Percentiles rank a stretch among this genome's conserved stretches.
These are phyloP conservation scores for Pelochelys cantorii DNA, from an alignment of 2,797 vertebrate species.

Conservation along the genomic window DNA sequence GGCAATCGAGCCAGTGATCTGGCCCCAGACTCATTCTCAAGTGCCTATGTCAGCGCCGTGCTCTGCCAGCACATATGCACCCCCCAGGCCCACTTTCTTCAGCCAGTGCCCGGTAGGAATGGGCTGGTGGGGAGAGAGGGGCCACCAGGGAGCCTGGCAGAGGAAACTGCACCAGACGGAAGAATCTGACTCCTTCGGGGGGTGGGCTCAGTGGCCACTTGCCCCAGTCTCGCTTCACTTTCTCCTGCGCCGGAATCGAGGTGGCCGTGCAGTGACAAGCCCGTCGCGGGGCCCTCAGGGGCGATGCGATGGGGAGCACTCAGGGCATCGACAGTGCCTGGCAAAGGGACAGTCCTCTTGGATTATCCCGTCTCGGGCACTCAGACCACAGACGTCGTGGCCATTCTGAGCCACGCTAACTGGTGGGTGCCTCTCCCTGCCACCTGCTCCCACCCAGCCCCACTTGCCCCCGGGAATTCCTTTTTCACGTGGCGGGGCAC, in stretches of 20 bases:
- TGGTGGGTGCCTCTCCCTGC: not conserved
- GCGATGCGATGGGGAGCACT: too few relatives aligned
- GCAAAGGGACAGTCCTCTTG: not conserved
- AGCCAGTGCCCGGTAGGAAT: not conserved
- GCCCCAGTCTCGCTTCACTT: not conserved
- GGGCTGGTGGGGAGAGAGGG: not conserved
- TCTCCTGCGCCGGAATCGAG: not conserved
- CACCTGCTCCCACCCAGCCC: not conserved
- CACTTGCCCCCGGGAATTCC: slow-evolving; percentile 2
- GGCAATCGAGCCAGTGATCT: too few relatives aligned
- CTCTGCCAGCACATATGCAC: not conserved
- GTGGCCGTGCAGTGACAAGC: not conserved
- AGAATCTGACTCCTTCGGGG: not conserved
- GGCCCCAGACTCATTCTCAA: not conserved
- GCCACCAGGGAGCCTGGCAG: not conserved
- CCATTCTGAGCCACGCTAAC: not conserved
- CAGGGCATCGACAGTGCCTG: too few relatives aligned
- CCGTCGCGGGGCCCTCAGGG: too few relatives aligned
- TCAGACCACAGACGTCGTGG: not conserved
- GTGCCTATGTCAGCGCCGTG: too few relatives aligned
- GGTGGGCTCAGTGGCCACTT: not conserved
- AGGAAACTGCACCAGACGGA: not conserved
- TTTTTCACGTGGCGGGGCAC: not conserved
- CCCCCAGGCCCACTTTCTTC: not conserved
- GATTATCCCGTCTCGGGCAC: not conserved